Base-by-base conservation (phyloP, 2,888 invertebrate genomes). In the Eutolmus rufibarbis region DNA sequence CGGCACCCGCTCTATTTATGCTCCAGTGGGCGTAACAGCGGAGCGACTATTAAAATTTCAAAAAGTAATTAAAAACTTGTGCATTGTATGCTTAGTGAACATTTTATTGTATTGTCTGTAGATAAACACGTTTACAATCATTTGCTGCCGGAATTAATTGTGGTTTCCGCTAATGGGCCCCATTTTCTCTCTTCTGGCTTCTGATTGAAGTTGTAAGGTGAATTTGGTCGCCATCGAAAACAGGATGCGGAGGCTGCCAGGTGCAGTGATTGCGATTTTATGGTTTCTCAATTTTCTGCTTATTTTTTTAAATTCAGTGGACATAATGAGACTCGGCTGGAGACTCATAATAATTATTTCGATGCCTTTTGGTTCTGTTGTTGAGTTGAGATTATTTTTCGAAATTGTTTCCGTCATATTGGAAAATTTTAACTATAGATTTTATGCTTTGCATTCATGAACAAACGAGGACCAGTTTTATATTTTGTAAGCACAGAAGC, bases 11-110 rank as follows among this genome's bases (percentile, higher is more conserved):
- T 16, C 74, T 28, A 16, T 74, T 74, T 74, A 74, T 31, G 77
- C 77, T 77, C 5, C 77, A 46, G 8, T 19, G 77, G 34, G 19
- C n/a, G 37, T 40, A 31, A 5, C 37, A 16, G 37, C 5, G 66
- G 9, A 14, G 7, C 16, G n/a, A 56, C 28, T 46, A 81, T 81
- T 81, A 81, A 81, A 81, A 51, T 56, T 81, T 46, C 81, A 81
- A 81, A 81, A 81, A 51, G 81, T 81, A 81, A 81, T 81, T 81
- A 81, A 81, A 81, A 81, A 81, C 46, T 81, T 81, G 81, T 81
- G 51, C 51, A 81, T 81, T 51, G 81, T 51, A 16, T 51, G 56
- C 56, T 81, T 81, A 79, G 79, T 79, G 79, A 43, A 79, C 46
- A 79, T 79, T 81, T 31, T 56, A 81, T 56, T 81, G 81, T 46